A percentile compares a stretch with the other conserved stretches of the same genome.
These are phyloP conservation scores for Pherbina coryleti DNA, from an alignment of 2,888 invertebrate genomes.

Conservation along the genomic window DNA sequence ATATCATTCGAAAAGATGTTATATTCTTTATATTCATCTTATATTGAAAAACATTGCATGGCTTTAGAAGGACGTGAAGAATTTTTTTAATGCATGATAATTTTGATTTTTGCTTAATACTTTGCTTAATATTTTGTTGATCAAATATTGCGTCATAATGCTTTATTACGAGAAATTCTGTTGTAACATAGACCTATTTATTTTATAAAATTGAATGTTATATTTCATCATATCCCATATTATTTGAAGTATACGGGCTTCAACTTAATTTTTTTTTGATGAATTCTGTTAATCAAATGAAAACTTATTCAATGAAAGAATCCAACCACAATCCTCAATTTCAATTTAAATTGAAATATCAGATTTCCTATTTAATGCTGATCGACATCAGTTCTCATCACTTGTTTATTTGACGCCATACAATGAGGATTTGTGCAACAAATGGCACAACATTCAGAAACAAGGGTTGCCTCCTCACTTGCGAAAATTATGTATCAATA, in stretches of 20 bases:
- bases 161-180: too few relatives aligned
- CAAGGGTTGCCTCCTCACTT: not conserved
- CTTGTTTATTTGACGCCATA: not conserved
- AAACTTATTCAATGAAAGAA: too few relatives aligned
- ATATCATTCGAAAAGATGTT: not conserved
- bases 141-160: too few relatives aligned
- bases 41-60: not conserved
- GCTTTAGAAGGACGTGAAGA: not conserved
- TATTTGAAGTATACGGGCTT: too few relatives aligned
- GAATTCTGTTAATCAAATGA: too few relatives aligned
- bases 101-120: not conserved
- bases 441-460: not conserved
- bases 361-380: not conserved
- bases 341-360: not conserved
- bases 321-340: not conserved
- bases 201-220: too few relatives aligned
- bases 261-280: too few relatives aligned
- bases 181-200: too few relatives aligned
- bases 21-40: too few relatives aligned
- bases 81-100: not conserved
- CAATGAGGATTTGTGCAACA: not conserved
- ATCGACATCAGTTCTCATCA: not conserved
- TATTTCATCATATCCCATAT: too few relatives aligned
- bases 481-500: conserved; percentile 10
- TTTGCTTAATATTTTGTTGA: too few relatives aligned